Evolutionary conservation across 1,140 invertebrate genomes (phyloP), one percentile per base, ranked within the genome.

Genomic region (Drosophila pseudoananassae): DNA sequence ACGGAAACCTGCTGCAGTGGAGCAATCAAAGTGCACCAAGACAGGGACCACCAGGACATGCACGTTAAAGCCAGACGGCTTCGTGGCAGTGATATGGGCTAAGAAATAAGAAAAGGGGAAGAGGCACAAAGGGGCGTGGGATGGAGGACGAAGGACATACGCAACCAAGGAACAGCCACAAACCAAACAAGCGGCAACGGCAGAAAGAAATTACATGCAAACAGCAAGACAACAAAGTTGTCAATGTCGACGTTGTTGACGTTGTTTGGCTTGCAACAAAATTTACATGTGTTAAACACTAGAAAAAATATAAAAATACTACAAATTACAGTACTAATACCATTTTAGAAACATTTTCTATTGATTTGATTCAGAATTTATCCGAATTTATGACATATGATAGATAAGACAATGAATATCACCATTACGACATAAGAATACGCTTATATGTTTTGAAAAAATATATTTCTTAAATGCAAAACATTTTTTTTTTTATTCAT

Each of bases 171-270:
- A 76, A 54, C 61, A 77, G 65, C 82, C 81, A 66, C 81, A 85
- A 81, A 69, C 63, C 73, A 66, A 87, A 85, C 81, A 85, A 84
- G 77, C 68, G 51, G 73, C 54, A 74, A 65, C 81, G 85, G 61
- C 49, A 76, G 58, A 79, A 85, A 70, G 63, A 77, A 84, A 80
- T 85, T 76, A 80, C 81, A 80, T 64, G 58, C 65, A 69, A 54
- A 58, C 65, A 73, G 47, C 55, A 59, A 50, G 59, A 74, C 79
- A 64, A 83, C 80, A 84, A 76, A 76, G 73, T 87, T 87, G 81
- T 77, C 73, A 61, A 59, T 74, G 77, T 54, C 71, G 50, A 49
- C 70, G 73, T 54, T 36, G 50, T 54, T 36, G 50, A 50, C 23
- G 72, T 65, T 74, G 53, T 58, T 79, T 63, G 46, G 65, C 54